Evolutionary conservation across 23 tunicate species (phyloP).

Genomic region (Pegea sp.): DNA sequence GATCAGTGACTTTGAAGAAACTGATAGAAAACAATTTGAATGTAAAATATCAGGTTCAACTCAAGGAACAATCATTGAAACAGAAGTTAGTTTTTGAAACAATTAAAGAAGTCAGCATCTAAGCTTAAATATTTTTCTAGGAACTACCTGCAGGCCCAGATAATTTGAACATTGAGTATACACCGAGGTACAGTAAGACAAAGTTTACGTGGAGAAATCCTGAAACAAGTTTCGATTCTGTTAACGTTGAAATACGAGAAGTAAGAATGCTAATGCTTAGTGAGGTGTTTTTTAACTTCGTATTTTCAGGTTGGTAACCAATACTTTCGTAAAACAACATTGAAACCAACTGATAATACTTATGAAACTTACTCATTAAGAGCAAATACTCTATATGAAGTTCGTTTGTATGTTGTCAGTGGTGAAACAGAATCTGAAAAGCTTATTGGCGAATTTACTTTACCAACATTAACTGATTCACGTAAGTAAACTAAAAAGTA

Average conservation of each 20-base stretch:
- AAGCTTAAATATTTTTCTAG: neutral
- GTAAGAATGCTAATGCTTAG: too few species aligned
- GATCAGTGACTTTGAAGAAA: slow-evolving; percentile 14
- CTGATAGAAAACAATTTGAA: slow-evolving; percentile 39
- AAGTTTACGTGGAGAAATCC: slow-evolving; percentile 25
- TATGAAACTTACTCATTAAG: too few species aligned
- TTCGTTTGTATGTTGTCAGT: neutral
- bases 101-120: neutral
- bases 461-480: neutral
- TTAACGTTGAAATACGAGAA: slow-evolving; percentile 21
- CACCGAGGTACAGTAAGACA: slow-evolving; percentile 6
- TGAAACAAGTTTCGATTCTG: slow-evolving; percentile 2
- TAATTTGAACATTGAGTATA: slow-evolving; percentile 6
- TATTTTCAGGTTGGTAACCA: too few species aligned
- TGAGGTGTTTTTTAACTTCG: too few species aligned
- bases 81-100: neutral
- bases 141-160: neutral
- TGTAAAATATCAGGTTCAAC: slow-evolving; percentile 16
- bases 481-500: slow-evolving; percentile 1
- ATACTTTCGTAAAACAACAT: too few species aligned
- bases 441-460: neutral
- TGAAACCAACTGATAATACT: too few species aligned
- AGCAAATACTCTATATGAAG: neutral
- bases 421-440: neutral
- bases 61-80: too few species aligned